Base-by-base conservation (phyloP, 2,113 vertebrate species). In the Bos indicus region DNA sequence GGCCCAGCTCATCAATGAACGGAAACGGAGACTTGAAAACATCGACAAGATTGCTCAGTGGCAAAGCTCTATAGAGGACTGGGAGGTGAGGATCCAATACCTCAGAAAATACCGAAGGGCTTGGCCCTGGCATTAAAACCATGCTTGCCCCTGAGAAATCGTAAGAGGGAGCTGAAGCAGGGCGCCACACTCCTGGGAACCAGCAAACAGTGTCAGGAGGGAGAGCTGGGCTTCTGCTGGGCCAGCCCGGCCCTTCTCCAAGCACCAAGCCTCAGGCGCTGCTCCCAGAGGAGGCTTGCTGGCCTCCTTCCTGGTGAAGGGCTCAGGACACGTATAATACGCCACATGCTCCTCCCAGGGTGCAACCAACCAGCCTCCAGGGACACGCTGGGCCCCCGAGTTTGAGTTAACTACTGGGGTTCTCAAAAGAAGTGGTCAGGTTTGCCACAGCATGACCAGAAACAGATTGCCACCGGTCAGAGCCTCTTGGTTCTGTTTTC, bases 41-140 rank as follows among this genome's bases (percentile, higher is more conserved):
- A 99, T 99, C 0, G 99, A 99, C 98, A 99, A 99, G 98, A 99
- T 99, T 7, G 99, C 99, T 30, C 99, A 99, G 85, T 99, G 99
- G 99, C 99, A 99, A 98, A 99, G 99, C 95, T 99, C 99, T 10
- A 99, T 99, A 94, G 99, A 99, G 94, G 99, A 99, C 98, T 99
- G 99, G 99, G 99, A 99, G 99, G 99, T 99, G 90, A 84, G 94
- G 98, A 33, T 74, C 84, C 2, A 0, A 23, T 36, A 25, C n/a
- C 51, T 71, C 81, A 36, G 60, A 23, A 88, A 81, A 48, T 21
- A 48, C 81, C 0, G 0, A 17, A 14, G 28, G 36, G 48, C 56
- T 28, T 28, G 60, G 54, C 74, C 30, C 28, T 33, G 8, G 71
- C 84, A 77, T 78, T 36, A 26, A 51, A 48, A 33, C 4, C 51